Evolutionary conservation across 2,797 vertebrate species (phyloP), one percentile per base, ranked within the genome.

Genomic region (Epinephelus coioides): DNA sequence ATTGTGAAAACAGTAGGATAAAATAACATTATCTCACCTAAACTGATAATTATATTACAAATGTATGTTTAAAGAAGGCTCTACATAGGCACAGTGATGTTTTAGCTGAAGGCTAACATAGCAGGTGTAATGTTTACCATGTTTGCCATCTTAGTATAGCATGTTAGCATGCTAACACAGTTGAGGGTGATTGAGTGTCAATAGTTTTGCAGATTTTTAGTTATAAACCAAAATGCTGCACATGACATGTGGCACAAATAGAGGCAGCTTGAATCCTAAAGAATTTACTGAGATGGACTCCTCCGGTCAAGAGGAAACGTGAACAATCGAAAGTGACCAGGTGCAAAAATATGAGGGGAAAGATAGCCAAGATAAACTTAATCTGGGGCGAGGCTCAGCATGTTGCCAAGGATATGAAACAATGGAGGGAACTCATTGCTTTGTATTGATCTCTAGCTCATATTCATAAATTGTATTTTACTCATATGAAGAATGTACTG

Each of bases 261-360:
- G 54, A 74, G 23, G 12, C 27, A 40, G 34, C 51, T 50, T 18
- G 4, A 17, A 49, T 50, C 25, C 15, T 11, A 30, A 25, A 54
- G 27, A 23, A 38, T 78, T 63, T 3, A 15, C 57, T 49, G 38
- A 50, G 21, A 43, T 27, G 30, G 21, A 60, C 21, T 30, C 51
- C 53, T 50, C 44, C 11, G 10, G 62, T 56, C 44, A 53, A 67
- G 7, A 46, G 57, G 50, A 64, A 69, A 75, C 23, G 3, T 15
- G 21, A 17, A 83, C 53, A 63, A 72, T 73, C 43, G 73, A 65
- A 78, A 46, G n/a, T 19, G 17, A 69, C 40, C 49, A 18, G 15
- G 34, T 47, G 38, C 27, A 63, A 64, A 74, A 64, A 43, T 25
- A 54, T 15, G 38, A 62, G 63, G 17, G 73, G 44, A 59, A 6